Conservation (phyloP, 2,113 vertebrate species). For the Acanthisitta chloris region DNA sequence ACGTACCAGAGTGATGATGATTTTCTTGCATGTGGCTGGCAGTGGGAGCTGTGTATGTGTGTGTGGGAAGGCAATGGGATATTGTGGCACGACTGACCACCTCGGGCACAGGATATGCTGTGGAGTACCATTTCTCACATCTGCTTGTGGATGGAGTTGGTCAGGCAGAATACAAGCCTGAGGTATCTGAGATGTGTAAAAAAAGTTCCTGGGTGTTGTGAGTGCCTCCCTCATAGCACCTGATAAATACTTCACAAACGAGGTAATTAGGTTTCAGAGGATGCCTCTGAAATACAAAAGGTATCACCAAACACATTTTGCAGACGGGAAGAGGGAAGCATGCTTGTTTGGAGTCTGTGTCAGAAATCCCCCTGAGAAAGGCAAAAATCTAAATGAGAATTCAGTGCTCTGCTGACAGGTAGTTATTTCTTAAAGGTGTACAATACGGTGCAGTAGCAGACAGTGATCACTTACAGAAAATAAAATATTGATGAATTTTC, state of each 20-base stretch:
- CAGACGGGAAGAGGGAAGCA: not conserved
- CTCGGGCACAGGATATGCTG: not conserved
- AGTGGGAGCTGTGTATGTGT: fast-evolving
- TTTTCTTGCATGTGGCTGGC: not conserved
- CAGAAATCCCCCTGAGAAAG: not conserved
- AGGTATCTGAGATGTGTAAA: not conserved
- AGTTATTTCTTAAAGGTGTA: not conserved
- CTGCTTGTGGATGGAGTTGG: not conserved
- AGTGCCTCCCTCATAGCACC: not conserved
- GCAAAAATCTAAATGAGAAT: not conserved
- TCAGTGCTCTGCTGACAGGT: not conserved
- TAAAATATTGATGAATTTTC: not conserved
- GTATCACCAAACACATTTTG: not conserved
- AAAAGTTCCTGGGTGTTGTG: not conserved
- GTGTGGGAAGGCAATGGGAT: fast-evolving
- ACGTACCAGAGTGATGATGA: not conserved
- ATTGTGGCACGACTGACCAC: fast-evolving
- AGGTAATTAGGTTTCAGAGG: not conserved
- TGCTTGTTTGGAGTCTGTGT: not conserved
- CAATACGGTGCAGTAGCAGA: not conserved
- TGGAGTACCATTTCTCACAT: not conserved
- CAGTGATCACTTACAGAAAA: not conserved
- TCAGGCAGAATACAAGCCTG: fast-evolving
- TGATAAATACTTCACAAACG: not conserved
- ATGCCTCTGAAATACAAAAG: not conserved